A percentile compares a stretch with the other conserved stretches of the same genome.
phyloP scores from a whole-genome alignment of 2,113 vertebrate species.

The Numida meleagris region DNA sequence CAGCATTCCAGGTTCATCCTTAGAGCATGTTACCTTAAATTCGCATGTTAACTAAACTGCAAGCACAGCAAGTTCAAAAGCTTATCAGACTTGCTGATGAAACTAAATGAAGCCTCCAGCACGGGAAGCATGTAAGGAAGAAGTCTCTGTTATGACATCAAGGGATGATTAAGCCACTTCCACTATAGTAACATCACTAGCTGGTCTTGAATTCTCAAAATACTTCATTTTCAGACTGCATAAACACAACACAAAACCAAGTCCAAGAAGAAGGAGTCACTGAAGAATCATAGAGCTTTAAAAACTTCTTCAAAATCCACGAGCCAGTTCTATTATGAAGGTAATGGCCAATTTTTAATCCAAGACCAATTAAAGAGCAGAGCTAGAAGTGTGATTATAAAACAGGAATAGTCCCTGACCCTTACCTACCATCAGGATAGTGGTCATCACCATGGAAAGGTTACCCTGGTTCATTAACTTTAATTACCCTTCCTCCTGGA shows the following conservation, averaged over 20 bases:
- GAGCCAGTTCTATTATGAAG: not conserved
- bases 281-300: not conserved
- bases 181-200: not conserved
- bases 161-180: slow-evolving; percentile 4
- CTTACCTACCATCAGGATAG: slow-evolving; percentile 73
- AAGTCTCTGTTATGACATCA: not conserved
- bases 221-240: not conserved
- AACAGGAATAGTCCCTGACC: slow-evolving; percentile 70
- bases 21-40: not conserved
- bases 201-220: slow-evolving; percentile 28
- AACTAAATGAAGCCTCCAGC: not conserved
- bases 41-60: no score
- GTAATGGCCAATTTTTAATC: slow-evolving; percentile 24
- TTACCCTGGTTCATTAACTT: slow-evolving; percentile 84
- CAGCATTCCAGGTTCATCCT: not conserved
- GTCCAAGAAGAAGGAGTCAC: slow-evolving; percentile 22
- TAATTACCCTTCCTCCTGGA: slow-evolving; percentile 82
- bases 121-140: not conserved
- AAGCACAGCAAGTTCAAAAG: not conserved
- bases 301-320: slow-evolving; percentile 34
- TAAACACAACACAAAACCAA: slow-evolving; percentile 2
- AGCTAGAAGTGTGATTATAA: not conserved
- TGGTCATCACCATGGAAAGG: slow-evolving; percentile 77
- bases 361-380: slow-evolving; percentile 17
- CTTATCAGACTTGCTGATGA: not conserved